These are phyloP conservation scores for Chalcis sispes DNA, from an alignment of 2,888 invertebrate species.

Conservation along the genomic window DNA sequence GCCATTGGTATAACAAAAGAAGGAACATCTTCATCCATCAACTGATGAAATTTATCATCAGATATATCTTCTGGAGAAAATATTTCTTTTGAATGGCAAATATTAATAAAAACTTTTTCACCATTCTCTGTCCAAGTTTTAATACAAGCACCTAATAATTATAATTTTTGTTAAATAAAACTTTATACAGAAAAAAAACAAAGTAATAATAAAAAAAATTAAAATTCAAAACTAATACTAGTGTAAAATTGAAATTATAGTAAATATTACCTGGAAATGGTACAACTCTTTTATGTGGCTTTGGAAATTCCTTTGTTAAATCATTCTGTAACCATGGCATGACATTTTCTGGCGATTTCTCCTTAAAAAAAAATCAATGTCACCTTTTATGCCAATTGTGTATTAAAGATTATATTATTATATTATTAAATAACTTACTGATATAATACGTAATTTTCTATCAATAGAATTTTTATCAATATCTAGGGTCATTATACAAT, in stretches of 20 bases:
- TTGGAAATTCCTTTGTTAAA: conserved; percentile 5
- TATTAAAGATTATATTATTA: not conserved
- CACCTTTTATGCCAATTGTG: not conserved
- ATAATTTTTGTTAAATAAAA: not conserved
- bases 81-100: conserved; percentile 88
- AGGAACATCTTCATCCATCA: conserved; percentile 81
- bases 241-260: not conserved
- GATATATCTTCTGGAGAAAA: conserved; percentile 85
- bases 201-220: conserved; percentile 31
- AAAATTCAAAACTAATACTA: not conserved
- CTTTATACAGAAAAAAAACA: not conserved
- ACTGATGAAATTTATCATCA: conserved; percentile 72
- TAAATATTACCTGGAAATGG: conserved; percentile 51
- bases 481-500: conserved; percentile 79
- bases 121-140: conserved; percentile 83
- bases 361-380: conserved; percentile 30
- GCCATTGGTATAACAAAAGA: conserved; percentile 93
- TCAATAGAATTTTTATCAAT: conserved; percentile 80
- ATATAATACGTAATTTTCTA: conserved; percentile 75
- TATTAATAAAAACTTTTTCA: conserved; percentile 88
- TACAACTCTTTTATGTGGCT: conserved; percentile 48
- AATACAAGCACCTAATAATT: conserved; percentile 84
- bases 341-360: conserved; percentile 26
- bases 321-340: conserved; percentile 43
- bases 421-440: conserved; percentile 68